A percentile compares a stretch with the other conserved stretches of the same genome.
Conservation (phyloP, 2,797 vertebrate genomes). For the Gallinago nigripennis region DNA sequence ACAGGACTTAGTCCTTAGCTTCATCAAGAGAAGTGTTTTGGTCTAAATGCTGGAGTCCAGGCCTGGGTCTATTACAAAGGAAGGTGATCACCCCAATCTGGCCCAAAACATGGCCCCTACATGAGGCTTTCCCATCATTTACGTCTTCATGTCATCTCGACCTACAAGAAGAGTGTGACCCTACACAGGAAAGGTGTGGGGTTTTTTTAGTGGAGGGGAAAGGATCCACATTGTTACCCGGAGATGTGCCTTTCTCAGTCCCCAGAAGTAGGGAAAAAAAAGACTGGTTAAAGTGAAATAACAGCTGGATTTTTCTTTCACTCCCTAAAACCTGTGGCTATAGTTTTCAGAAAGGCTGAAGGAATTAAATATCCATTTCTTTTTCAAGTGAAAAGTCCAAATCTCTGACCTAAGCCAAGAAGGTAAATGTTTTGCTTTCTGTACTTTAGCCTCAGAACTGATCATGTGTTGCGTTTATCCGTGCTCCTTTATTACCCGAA, state of each 20-base stretch:
- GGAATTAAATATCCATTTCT: neutral
- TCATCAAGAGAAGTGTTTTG: neutral
- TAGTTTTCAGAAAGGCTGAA: neutral
- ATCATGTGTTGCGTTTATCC: neutral
- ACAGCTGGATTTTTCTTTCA: neutral
- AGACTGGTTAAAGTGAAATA: neutral
- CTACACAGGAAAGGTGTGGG: neutral
- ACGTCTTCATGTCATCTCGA: accelerated
- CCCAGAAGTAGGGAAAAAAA: neutral
- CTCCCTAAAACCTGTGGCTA: neutral
- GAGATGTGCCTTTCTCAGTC: neutral
- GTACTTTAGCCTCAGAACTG: neutral
- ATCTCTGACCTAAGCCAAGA: neutral
- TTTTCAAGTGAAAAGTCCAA: neutral
- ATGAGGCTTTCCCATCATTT: neutral
- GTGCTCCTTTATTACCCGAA: neutral
- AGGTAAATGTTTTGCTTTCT: neutral
- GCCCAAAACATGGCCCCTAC: too few species aligned
- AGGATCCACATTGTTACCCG: neutral
- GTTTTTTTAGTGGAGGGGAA: neutral
- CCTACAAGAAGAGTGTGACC: neutral
- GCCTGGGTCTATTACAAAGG: neutral
- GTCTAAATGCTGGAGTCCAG: neutral
- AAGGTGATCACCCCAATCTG: neutral
- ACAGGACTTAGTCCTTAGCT: neutral